These are phyloP conservation scores for Hystrix brachyura DNA, from an alignment of 2,113 vertebrate genomes.

Conservation along the genomic window DNA sequence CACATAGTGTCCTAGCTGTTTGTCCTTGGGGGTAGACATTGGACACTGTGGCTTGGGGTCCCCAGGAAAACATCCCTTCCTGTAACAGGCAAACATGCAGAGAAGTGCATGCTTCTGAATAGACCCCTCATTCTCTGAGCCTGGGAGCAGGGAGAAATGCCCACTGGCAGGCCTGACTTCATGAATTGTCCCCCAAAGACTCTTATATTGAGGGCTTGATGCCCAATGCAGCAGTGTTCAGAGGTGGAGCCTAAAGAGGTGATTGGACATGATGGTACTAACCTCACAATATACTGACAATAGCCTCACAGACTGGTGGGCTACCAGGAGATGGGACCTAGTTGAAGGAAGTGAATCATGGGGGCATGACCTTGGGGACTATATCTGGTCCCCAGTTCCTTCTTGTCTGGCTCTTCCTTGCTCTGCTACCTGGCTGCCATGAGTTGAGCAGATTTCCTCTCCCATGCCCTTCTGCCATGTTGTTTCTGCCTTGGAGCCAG, in stretches of 20 bases:
- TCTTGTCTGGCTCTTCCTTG: not conserved
- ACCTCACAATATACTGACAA: not conserved
- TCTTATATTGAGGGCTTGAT: not conserved
- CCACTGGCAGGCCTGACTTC: too few relatives aligned
- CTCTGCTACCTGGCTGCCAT: not conserved
- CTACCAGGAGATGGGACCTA: too few relatives aligned
- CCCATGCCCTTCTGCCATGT: not conserved
- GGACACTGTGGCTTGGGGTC: not conserved
- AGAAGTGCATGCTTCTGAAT: not conserved
- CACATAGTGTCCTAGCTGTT: not conserved
- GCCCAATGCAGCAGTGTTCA: not conserved
- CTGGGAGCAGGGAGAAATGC: not conserved
- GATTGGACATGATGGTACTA: not conserved
- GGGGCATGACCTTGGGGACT: not conserved
- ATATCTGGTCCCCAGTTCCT: not conserved
- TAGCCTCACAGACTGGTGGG: not conserved
- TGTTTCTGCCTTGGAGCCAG: not conserved
- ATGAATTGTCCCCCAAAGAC: not conserved
- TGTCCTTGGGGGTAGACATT: fast-evolving
- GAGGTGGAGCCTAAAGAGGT: not conserved
- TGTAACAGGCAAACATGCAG: not conserved
- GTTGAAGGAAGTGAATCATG: not conserved
- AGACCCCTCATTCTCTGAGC: not conserved
- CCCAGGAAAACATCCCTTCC: not conserved
- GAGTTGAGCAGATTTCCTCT: not conserved